Evolutionary conservation across 2,888 invertebrate genomes (phyloP).

Genomic region (Dorcus parallelipipedus): DNA sequence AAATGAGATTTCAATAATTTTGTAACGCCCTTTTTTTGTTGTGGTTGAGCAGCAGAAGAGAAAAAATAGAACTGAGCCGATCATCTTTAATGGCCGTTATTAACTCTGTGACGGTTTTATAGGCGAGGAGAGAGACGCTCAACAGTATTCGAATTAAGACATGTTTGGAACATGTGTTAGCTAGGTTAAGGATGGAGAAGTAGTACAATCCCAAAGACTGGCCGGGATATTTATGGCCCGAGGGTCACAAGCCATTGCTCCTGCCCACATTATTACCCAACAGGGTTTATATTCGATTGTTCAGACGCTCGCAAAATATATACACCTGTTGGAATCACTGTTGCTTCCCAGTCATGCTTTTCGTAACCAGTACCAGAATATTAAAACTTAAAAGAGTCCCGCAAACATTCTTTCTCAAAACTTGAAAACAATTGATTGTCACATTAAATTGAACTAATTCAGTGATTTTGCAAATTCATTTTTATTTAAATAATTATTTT

Average conservation of each 20-base stretch:
- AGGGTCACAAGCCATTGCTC: conserved; percentile 52
- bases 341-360: conserved; percentile 17
- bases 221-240: conserved; percentile 49
- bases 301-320: conserved; percentile 47
- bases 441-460: too few relatives aligned
- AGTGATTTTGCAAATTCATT: too few relatives aligned
- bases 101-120: conserved; percentile 1
- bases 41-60: background rate
- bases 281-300: conserved; percentile 49
- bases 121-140: background rate
- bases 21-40: background rate
- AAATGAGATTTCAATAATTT: conserved; percentile 23
- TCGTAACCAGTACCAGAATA: too few relatives aligned
- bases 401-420: too few relatives aligned
- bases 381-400: too few relatives aligned
- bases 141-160: conserved; percentile 18
- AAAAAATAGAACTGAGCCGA: conserved; percentile 10
- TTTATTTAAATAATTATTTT: too few relatives aligned
- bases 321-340: conserved; percentile 50
- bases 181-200: conserved; percentile 19
- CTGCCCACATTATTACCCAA: conserved; percentile 50
- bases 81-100: conserved; percentile 8
- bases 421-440: too few relatives aligned
- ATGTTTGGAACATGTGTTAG: conserved; percentile 20
- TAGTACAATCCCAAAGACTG: conserved; percentile 40